These are phyloP conservation scores for Euleptes europaea DNA, from an alignment of 2,113 vertebrate species.

Conservation along the genomic window DNA sequence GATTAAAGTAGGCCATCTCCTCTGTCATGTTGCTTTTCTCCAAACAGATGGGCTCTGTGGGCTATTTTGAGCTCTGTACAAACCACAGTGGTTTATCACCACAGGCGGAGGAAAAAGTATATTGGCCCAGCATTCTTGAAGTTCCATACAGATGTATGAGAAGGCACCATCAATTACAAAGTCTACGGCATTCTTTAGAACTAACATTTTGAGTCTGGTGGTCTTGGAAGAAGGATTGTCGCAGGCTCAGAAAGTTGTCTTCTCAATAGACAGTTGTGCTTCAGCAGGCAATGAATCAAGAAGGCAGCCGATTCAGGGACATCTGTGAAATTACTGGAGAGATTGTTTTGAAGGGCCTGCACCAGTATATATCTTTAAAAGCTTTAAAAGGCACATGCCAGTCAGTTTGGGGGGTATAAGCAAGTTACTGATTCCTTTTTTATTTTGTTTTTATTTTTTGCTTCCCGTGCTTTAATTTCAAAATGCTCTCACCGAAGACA, in stretches of 20 bases:
- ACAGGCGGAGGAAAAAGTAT: constrained; percentile 43
- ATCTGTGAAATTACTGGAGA: constrained; percentile 36
- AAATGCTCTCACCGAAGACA: constrained; percentile 8
- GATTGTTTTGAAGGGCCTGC: constrained; percentile 42
- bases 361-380: constrained; percentile 25
- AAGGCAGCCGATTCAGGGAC: constrained; percentile 30
- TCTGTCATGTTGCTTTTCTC: not conserved
- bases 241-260: constrained; percentile 47
- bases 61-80: constrained; percentile 24
- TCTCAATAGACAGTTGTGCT: constrained; percentile 58
- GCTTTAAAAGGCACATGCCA: constrained; percentile 27
- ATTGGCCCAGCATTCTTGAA: constrained; percentile 22
- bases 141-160: constrained; percentile 30
- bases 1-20: constrained; percentile 29
- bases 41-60: constrained; percentile 33
- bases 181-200: constrained; percentile 54
- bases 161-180: constrained; percentile 41
- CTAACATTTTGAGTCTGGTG: constrained; percentile 62
- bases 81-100: constrained; percentile 47
- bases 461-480: constrained; percentile 23
- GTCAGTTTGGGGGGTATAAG: constrained; percentile 8
- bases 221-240: constrained; percentile 34
- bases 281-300: constrained; percentile 14
- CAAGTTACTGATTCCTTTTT: constrained; percentile 16
- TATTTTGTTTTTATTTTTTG: not conserved